Evolutionary conservation across 2,888 invertebrate species (phyloP), one percentile per base, ranked within the genome.

Genomic region (Mythimna pallens): DNA sequence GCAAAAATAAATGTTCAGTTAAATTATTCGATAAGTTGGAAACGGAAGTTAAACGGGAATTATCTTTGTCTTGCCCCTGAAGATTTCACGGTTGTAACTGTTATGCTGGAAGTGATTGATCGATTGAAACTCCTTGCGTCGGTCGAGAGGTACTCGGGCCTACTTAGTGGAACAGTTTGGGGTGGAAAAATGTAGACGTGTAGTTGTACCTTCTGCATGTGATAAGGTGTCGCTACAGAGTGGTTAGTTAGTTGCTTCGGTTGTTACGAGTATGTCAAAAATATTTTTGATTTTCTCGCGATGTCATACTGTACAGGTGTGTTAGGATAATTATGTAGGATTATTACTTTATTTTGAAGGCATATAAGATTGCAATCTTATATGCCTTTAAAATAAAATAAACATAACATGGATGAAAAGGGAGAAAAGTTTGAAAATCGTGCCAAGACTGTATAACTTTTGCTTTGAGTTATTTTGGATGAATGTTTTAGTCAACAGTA

Each of bases 21-120:
- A 96, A 96, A 96, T 96, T 96, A 96, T 96, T 96, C 96, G 96
- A 96, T 96, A 96, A 96, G 96, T 96, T 96, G 95, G 93, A 95
- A 96, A 96, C 96, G 96, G 96, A 96, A 96, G 96, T 96, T 96
- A 96, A 96, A 96, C 95, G 96, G 95, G 96, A 96, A 96, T 96
- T 96, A 96, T 96, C 96, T 96, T 96, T 96, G 96, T 96, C 95
- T 95, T 95, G 94, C 95, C 95, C 94, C 93, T 89, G 91, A 95
- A 95, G 94, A 95, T 93, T 94, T 94, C 92, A 93, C 93, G 94
- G 95, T 93, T 94, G 94, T 94, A 94, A 91, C 94, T 94, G 94
- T 94, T 94, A 94, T 95, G 93, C 92, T 91, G 90, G 89, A 90
- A 87, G 94, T 95, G 95, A 96, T 95, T 95, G 96, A 96, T 95